Evolutionary conservation across 2,888 invertebrate genomes (phyloP), one percentile per base, ranked within the genome.

Genomic region (Coecobrya sp.): DNA sequence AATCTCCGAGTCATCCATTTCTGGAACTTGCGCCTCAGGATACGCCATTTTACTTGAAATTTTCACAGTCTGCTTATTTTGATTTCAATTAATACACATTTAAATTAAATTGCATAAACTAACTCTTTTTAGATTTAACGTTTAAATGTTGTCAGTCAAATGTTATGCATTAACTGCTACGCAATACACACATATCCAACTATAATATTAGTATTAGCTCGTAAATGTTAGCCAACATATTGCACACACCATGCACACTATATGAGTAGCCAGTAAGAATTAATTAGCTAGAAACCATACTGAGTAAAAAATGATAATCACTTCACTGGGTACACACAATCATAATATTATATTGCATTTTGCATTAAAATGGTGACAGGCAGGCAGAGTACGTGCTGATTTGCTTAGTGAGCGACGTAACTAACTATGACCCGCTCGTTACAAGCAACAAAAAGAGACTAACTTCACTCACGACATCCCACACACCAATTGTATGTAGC

Each of bases 1-100:
- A 94, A 97, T 97, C 96, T 97, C 97, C 94, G 96, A 96, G 95
- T 97, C 97, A 96, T 97, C 97, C 97, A 97, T 93, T 27, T 91
- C 76, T 30, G 93, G 93, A 25, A 68, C 42, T 25, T 91, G 55
- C 13, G 49, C 13, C 1, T 89, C 89, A 7, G 42, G 22, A n/a
- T 86, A 49, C 8, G 65, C 13, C 86, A 86, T 86, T 45, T 62
- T 73, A 36, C 5, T 62, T n/a, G 22, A 5, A 25, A 19, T 55
- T 4, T n/a, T 55, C 62, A 62, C 7, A 13, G 5, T 30, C 5
- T 68, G 3, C n/a, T n/a, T n/a, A n/a, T n/a, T n/a, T n/a, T n/a
- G n/a, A n/a, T n/a, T n/a, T n/a, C n/a, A 68, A 7, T 10, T 7
- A 55, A 16, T 55, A 4, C 3, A 1, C 19, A 19, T 62, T 62